A percentile compares a stretch with the other conserved stretches of the same genome.
Evolutionary conservation across 2,888 invertebrate species (phyloP).

Genomic region (Noctua fimbriata): DNA sequence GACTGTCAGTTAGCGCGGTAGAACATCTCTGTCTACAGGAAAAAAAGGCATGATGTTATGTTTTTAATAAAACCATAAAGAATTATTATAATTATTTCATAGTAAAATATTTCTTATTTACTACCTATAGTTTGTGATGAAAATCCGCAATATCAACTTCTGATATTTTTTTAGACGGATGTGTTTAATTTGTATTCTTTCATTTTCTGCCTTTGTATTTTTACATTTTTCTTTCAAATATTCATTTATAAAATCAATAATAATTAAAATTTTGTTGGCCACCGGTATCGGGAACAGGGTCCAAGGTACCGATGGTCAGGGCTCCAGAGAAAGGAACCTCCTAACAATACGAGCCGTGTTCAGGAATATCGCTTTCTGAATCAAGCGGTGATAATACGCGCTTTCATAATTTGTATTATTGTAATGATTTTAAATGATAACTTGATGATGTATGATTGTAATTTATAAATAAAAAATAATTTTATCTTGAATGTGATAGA

Average conservation of each 20-base stretch:
- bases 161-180: neutral
- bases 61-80: neutral
- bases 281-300: no score
- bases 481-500: neutral
- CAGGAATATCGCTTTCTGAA: no score
- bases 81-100: neutral
- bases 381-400: no score
- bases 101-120: neutral
- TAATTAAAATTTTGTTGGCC: no score
- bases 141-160: neutral
- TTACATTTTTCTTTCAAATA: no score
- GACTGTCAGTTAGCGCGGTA: neutral
- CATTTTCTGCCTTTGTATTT: no score
- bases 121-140: neutral
- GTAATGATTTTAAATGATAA: neutral
- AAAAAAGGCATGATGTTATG: neutral
- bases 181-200: neutral
- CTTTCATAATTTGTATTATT: neutral
- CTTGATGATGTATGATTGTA: no score
- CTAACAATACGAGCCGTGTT: no score
- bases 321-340: no score
- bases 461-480: neutral
- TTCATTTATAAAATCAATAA: no score
- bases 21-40: neutral
- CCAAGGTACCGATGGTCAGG: no score